A percentile compares a stretch with the other conserved stretches of the same genome.
phyloP scores from a whole-genome alignment of 2,113 vertebrate species.

The Xiphophorus maculatus region DNA sequence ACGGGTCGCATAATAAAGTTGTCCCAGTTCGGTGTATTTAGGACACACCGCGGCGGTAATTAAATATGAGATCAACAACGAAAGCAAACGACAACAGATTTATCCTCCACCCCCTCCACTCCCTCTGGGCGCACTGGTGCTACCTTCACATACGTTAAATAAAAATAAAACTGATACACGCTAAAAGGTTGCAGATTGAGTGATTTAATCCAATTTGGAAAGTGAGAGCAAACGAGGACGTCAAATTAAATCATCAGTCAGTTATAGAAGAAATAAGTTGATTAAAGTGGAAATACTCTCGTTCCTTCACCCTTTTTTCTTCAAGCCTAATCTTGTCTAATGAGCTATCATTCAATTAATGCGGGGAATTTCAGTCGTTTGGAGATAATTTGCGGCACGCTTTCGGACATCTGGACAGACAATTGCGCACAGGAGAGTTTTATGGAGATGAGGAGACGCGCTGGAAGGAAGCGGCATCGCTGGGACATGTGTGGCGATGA shows the following conservation, averaged over 20 bases:
- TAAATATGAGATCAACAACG: constrained; percentile 46
- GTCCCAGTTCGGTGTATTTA: constrained; percentile 66
- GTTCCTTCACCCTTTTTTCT: background rate
- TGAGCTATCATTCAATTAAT: constrained; percentile 73
- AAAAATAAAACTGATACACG: background rate
- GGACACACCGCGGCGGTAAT: constrained; percentile 65
- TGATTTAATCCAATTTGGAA: constrained; percentile 22
- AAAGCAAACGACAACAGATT: constrained; percentile 24
- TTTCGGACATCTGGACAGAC: constrained; percentile 95
- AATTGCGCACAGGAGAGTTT: constrained; percentile 88
- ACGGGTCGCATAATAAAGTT: constrained; percentile 53
- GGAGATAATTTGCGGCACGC: constrained; percentile 86
- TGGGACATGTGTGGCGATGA: constrained; percentile 78
- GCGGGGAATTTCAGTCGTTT: constrained; percentile 82
- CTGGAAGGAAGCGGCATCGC: constrained; percentile 73
- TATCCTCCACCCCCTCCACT: constrained; percentile 1
- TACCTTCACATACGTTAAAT: background rate
- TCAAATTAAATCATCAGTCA: too few relatives aligned
- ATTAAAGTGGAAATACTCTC: constrained; percentile 21
- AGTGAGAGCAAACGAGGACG: constrained; percentile 23
- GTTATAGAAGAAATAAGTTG: background rate
- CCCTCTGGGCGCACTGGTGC: background rate
- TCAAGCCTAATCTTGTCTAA: constrained; percentile 40
- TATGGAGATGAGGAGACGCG: constrained; percentile 94
- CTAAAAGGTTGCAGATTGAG: background rate